Evolutionary conservation across 2,888 invertebrate genomes (phyloP).

Genomic region (Macaria notata): DNA sequence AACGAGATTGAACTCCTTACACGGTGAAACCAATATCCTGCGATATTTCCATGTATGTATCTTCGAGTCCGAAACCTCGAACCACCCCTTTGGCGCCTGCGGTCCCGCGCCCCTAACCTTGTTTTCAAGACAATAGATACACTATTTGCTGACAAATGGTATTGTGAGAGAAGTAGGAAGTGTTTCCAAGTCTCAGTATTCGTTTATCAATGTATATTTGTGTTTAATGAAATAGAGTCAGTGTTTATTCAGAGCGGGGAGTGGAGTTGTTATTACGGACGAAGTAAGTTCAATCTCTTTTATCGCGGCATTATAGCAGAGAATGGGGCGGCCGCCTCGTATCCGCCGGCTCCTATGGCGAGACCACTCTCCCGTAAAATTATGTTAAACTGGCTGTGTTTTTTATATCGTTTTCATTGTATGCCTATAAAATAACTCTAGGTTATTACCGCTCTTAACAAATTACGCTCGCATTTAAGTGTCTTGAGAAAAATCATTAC

Average conservation of each 20-base stretch:
- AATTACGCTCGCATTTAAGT: slow-evolving; percentile 34
- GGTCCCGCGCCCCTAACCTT: slow-evolving; percentile 23
- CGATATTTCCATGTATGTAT: slow-evolving; percentile 45
- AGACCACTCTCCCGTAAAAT: slow-evolving; percentile 72
- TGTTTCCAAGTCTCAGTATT: not conserved
- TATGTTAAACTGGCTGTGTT: slow-evolving; percentile 70
- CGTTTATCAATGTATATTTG: slow-evolving; percentile 20
- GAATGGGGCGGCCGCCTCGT: slow-evolving; percentile 65
- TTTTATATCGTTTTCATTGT: slow-evolving; percentile 57
- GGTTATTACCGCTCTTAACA: slow-evolving; percentile 43
- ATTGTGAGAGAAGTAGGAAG: not conserved
- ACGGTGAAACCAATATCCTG: slow-evolving; percentile 58
- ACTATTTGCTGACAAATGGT: slow-evolving; percentile 11
- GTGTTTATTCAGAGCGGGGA: slow-evolving; percentile 51
- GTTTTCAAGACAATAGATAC: slow-evolving; percentile 16
- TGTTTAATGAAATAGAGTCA: slow-evolving; percentile 53
- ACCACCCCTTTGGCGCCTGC: slow-evolving; percentile 12
- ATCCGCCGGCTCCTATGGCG: slow-evolving; percentile 59
- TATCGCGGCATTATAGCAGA: slow-evolving; percentile 72
- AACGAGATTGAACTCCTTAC: slow-evolving; percentile 54
- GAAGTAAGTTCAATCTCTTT: slow-evolving; percentile 77
- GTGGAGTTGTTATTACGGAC: slow-evolving; percentile 67
- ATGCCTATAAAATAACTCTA: slow-evolving; percentile 45
- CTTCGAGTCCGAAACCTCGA: slow-evolving; percentile 34
- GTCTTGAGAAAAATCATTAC: not conserved